These are phyloP conservation scores for Drosophila diplacantha DNA, from an alignment of 2,888 invertebrate species.

Conservation along the genomic window DNA sequence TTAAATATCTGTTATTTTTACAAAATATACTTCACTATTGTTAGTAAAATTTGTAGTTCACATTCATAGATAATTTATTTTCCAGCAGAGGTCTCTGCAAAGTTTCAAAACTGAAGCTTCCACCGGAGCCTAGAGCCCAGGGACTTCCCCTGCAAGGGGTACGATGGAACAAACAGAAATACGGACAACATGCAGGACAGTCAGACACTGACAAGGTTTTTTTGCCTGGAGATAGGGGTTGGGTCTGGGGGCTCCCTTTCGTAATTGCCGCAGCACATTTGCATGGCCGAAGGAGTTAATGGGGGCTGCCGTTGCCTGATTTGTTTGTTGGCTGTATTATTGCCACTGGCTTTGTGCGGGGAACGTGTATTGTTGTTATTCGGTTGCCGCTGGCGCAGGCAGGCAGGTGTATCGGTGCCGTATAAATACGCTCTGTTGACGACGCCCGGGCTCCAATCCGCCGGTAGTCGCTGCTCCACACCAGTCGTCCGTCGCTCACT, in stretches of 20 bases:
- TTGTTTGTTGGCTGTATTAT: slow-evolving; percentile 44
- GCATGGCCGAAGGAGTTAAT: slow-evolving; percentile 72
- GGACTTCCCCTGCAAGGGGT: slow-evolving; percentile 6
- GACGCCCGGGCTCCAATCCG: slow-evolving; percentile 66
- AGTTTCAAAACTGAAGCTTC: neutral
- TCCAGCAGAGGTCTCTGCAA: too few species aligned
- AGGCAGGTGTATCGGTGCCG: slow-evolving; percentile 35
- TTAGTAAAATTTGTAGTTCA: neutral
- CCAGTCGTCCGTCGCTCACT: slow-evolving; percentile 52
- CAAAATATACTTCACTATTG: too few species aligned
- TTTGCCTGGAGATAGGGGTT: slow-evolving; percentile 7
- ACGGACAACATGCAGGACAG: slow-evolving; percentile 39
- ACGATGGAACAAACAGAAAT: slow-evolving; percentile 14
- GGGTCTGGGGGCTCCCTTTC: slow-evolving; percentile 12
- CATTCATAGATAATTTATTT: neutral
- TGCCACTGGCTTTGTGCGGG: slow-evolving; percentile 23
- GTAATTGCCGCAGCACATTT: slow-evolving; percentile 68
- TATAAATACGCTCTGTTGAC: slow-evolving; percentile 71
- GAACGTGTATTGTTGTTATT: slow-evolving; percentile 46
- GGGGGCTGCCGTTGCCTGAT: slow-evolving; percentile 70
- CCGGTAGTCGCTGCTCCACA: slow-evolving; percentile 63
- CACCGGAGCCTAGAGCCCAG: neutral
- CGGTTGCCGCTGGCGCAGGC: slow-evolving; percentile 50
- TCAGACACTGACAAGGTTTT: slow-evolving; percentile 33
- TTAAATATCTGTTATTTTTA: too few species aligned